Base-by-base conservation (phyloP, 1,140 invertebrate genomes). In the Drosophila murphyi region DNA sequence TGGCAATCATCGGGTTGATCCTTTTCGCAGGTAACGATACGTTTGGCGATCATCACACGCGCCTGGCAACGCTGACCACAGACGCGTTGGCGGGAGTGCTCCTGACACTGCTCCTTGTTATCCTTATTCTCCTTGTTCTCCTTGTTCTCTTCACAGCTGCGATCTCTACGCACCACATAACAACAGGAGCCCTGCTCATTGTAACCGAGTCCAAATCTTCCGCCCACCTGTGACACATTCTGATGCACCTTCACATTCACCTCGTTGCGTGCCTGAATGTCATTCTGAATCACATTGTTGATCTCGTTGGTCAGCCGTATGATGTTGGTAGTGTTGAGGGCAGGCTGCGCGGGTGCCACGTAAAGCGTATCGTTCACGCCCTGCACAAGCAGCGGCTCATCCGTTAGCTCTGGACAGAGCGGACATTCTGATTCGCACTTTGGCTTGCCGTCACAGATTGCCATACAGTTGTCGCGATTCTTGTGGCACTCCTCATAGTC, bases 281-380 rank as follows among this genome's bases (percentile, higher is more conserved):
- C 74, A 10, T 72, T 80, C 6, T 88, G 67, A 32, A 91, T 92
- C 8, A 90, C 76, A 32, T 92, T 91, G 7, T 68, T 76, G 20
- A 92, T 92, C 57, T 91, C 75, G 50, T 92, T 92, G 1, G 87
- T 92, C 10, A 92, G 48, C 2, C 67, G 64, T 7, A 92, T 89
- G 5, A 92, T 89, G 52, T 90, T 92, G 6, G 90, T 92, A 28
- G 81, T 88, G 43, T 92, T 92, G 2, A 78, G 3, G 1, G 79
- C 63, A 0, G 35, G 29, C n/a, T 63, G 62, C 0, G 79, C 41
- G 0, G 72, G 68, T 6, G 76, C 50, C 54, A 76, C 48, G 4
- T 69, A 50, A n/a, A 57, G 35, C 1, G 89, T 91, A 47, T 91
- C 89, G 45, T 91, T 91, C 3, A 91, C 59, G 2, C 89, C 89